These are phyloP conservation scores for Oppia nitens DNA, from an alignment of 1,140 invertebrate genomes.

Conservation along the genomic window DNA sequence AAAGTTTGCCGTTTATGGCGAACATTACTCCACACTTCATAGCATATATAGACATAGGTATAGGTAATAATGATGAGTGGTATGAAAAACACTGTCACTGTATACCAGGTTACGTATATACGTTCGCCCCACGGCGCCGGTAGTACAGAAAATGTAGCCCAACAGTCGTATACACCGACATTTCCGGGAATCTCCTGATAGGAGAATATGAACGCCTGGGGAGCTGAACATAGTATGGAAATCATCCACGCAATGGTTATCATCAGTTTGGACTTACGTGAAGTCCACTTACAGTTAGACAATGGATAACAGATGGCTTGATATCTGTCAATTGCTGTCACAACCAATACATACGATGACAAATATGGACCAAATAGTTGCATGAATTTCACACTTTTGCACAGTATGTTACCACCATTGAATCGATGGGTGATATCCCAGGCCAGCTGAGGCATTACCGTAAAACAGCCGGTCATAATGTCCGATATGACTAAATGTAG, in stretches of 20 bases:
- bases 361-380: slow-evolving; percentile 45
- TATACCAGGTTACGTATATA: slow-evolving; percentile 43
- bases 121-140: slow-evolving; percentile 32
- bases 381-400: slow-evolving; percentile 48
- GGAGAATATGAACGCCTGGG: slow-evolving; percentile 40
- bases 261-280: slow-evolving; percentile 29
- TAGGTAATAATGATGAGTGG: slow-evolving; percentile 19
- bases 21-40: slow-evolving; percentile 9
- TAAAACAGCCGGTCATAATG: slow-evolving; percentile 47
- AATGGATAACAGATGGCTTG: slow-evolving; percentile 43
- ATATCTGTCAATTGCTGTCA: slow-evolving; percentile 47
- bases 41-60: slow-evolving; percentile 16
- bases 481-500: slow-evolving; percentile 52
- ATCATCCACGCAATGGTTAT: slow-evolving; percentile 43
- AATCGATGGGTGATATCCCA: slow-evolving; percentile 49
- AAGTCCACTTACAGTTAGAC: slow-evolving; percentile 23
- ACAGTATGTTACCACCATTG: slow-evolving; percentile 43
- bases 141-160: slow-evolving; percentile 37
- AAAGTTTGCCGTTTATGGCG: slow-evolving; percentile 12
- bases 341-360: slow-evolving; percentile 45
- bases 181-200: slow-evolving; percentile 32
- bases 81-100: slow-evolving; percentile 20
- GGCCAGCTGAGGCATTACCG: slow-evolving; percentile 48
- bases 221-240: slow-evolving; percentile 41
- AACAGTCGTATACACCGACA: slow-evolving; percentile 32